Conservation (phyloP, 2,113 vertebrate species). For the Orientallactaga bullata region DNA sequence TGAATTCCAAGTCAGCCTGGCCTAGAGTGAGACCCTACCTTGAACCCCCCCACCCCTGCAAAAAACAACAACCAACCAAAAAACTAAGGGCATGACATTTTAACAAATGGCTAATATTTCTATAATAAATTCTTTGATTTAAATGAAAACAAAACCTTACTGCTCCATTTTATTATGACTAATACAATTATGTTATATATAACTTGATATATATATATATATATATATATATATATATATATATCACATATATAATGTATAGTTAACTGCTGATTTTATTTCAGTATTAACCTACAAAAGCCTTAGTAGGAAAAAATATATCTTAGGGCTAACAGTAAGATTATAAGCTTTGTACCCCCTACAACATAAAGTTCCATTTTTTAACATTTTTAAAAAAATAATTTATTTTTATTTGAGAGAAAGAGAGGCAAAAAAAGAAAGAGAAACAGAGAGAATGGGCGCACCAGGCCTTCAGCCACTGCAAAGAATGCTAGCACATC, state of each 20-base stretch:
- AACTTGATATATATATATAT: too few relatives aligned
- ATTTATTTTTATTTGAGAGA: too few relatives aligned
- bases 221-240: too few relatives aligned
- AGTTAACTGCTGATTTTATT: slow-evolving; percentile 20
- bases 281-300: slow-evolving; percentile 24
- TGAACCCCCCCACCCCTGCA: too few relatives aligned
- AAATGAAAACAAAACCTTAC: slow-evolving; percentile 17
- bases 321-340: background rate
- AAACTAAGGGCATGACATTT: background rate
- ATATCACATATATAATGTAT: too few relatives aligned
- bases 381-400: too few relatives aligned
- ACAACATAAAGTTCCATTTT: background rate
- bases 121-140: slow-evolving; percentile 13
- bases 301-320: slow-evolving; percentile 3
- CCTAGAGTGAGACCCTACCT: too few relatives aligned
- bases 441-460: too few relatives aligned
- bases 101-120: background rate
- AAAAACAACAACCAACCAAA: background rate
- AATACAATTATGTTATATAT: background rate
- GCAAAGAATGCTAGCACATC: too few relatives aligned
- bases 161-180: slow-evolving; percentile 25
- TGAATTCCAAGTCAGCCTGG: too few relatives aligned
- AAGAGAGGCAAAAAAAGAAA: too few relatives aligned
- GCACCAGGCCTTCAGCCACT: too few relatives aligned
- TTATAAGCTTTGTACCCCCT: background rate